A percentile compares a stretch with the other conserved stretches of the same genome.
Evolutionary conservation across 1,140 invertebrate species (phyloP).

Genomic region (Eumaeus atala): DNA sequence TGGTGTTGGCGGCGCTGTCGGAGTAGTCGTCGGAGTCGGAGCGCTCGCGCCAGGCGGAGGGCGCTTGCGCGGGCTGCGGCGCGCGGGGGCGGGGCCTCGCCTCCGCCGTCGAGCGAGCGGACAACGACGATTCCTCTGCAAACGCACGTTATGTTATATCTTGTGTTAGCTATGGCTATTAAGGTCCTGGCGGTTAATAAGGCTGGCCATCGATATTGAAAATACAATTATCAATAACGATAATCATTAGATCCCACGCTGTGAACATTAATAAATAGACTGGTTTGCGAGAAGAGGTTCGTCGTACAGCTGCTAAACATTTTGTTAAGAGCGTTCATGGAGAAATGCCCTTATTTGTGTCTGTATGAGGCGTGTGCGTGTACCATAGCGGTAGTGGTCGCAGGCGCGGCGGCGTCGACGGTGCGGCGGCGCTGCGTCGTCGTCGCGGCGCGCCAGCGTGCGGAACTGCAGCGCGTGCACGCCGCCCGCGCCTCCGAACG

Average conservation of each 20-base stretch:
- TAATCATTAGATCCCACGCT: too few relatives aligned
- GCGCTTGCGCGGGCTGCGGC: constrained; percentile 32
- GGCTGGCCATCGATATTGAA: too few relatives aligned
- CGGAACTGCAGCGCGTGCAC: constrained; percentile 84
- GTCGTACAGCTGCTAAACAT: too few relatives aligned
- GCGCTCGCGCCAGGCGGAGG: constrained; percentile 66
- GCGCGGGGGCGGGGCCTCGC: constrained; percentile 66
- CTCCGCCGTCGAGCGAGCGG: constrained; percentile 77
- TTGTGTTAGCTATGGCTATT: too few relatives aligned
- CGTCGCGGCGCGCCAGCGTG: constrained; percentile 85
- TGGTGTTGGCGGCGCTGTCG: constrained; percentile 80
- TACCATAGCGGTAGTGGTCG: constrained; percentile 71
- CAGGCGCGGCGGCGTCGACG: constrained; percentile 51
- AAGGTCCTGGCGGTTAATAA: too few relatives aligned
- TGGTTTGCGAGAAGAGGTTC: too few relatives aligned
- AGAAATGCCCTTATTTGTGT: too few relatives aligned
- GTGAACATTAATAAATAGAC: too few relatives aligned
- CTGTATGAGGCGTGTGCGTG: too few relatives aligned
- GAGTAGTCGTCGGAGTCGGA: constrained; percentile 78
- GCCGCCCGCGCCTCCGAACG: constrained; percentile 80
- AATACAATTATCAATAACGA: too few relatives aligned
- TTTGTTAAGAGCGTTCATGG: too few relatives aligned
- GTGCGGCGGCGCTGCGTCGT: constrained; percentile 73
- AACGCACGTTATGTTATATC: background rate
- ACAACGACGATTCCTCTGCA: constrained; percentile 76